Conservation (phyloP, 92 coral and sea anemone genomes). For the Ricordea florida region DNA sequence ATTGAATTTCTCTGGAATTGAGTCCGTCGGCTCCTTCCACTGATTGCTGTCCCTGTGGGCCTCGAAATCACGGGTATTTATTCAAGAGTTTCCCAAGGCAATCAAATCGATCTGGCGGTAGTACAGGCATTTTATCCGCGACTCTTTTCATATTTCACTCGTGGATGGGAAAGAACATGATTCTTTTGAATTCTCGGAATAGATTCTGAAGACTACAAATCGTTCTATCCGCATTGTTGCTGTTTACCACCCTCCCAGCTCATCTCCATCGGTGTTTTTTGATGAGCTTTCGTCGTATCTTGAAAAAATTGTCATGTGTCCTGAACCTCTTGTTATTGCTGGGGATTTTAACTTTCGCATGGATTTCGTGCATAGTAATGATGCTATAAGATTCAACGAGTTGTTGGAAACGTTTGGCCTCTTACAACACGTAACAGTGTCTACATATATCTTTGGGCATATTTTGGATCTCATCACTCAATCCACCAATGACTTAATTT, state of each 20-base stretch:
- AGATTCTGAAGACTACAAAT: neutral
- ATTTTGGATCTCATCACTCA: too few relatives aligned
- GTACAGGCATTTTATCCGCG: neutral
- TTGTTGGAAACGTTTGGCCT: neutral
- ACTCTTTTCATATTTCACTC: neutral
- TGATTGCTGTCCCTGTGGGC: too few relatives aligned
- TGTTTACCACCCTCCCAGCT: conserved; percentile 6
- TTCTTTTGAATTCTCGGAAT: conserved; percentile 23
- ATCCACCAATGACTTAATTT: too few relatives aligned
- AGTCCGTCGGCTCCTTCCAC: too few relatives aligned
- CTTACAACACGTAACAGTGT: neutral
- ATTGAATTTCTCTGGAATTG: too few relatives aligned
- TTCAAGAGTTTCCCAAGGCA: conserved; percentile 11
- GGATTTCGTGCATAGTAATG: neutral
- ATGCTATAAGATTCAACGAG: neutral
- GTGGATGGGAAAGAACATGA: conserved; percentile 8
- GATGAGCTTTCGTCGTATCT: too few relatives aligned
- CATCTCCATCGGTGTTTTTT: too few relatives aligned
- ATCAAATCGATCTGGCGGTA: neutral
- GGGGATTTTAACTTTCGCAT: neutral
- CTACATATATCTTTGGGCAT: too few relatives aligned
- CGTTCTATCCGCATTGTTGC: neutral
- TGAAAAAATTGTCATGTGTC: neutral
- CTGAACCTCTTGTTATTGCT: neutral
- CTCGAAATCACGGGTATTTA: too few relatives aligned